Conservation (phyloP, 2,888 invertebrate genomes). For the Chrysolina haemoptera region DNA sequence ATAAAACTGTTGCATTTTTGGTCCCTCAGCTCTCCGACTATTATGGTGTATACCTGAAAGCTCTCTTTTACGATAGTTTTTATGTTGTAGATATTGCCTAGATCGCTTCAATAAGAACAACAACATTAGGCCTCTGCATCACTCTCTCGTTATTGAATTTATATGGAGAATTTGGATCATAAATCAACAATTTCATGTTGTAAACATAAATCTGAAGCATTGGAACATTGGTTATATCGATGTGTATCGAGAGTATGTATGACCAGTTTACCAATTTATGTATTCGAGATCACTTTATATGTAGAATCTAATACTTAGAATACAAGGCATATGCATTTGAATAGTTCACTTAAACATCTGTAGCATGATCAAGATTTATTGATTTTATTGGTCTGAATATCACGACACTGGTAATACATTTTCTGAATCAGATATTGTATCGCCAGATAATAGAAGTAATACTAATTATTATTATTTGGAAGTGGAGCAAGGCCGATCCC, state of each 20-base stretch:
- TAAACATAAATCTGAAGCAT: conserved; percentile 36
- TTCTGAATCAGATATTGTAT: not conserved
- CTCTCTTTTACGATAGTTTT: not conserved
- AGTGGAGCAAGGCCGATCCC: too few species aligned
- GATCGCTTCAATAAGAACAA: conserved; percentile 5
- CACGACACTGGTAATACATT: conserved; percentile 1
- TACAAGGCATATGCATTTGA: conserved; percentile 45
- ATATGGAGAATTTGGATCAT: conserved; percentile 20
- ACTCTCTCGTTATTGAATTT: conserved; percentile 17
- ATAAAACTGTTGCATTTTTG: too few species aligned
- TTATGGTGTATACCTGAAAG: too few species aligned
- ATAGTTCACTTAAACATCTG: conserved; percentile 43
- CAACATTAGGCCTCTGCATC: conserved; percentile 2
- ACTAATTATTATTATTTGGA: too few species aligned
- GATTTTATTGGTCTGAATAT: conserved; percentile 25
- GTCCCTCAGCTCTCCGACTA: too few species aligned
- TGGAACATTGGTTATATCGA: conserved; percentile 39
- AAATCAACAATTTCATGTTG: conserved; percentile 36
- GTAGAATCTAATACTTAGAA: conserved; percentile 46
- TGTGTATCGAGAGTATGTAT: conserved; percentile 43
- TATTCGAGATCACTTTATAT: conserved; percentile 46
- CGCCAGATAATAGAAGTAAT: too few species aligned
- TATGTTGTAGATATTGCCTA: not conserved
- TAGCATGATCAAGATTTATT: conserved; percentile 30
- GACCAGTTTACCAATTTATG: conserved; percentile 47